Evolutionary conservation across 2,113 vertebrate genomes (phyloP).

Genomic region (Porphyrio hochstetteri): DNA sequence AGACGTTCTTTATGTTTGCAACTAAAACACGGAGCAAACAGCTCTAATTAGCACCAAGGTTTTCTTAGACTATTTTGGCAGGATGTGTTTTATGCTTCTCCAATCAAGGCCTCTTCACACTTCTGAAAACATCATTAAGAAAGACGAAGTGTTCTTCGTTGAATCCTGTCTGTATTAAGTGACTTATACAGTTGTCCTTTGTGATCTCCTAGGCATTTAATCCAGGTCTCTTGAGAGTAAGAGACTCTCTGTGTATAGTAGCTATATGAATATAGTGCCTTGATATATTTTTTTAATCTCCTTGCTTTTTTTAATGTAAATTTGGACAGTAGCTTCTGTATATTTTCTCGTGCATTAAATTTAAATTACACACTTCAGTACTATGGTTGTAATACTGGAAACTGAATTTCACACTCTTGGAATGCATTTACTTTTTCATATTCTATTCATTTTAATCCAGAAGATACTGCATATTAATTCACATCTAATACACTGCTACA

Average conservation of each 20-base stretch:
- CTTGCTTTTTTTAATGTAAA: background rate
- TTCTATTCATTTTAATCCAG: background rate
- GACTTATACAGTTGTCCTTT: constrained; percentile 1
- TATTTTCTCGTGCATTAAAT: constrained; percentile 4
- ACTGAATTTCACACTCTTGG: background rate
- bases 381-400: background rate
- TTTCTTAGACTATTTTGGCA: background rate
- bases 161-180: constrained; percentile 5
- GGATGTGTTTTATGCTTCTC: constrained; percentile 1
- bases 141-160: background rate
- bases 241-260: background rate
- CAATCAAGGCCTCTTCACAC: background rate
- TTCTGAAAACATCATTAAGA: constrained; percentile 36
- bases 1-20: background rate
- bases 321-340: background rate
- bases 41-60: background rate
- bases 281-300: background rate
- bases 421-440: background rate
- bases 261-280: background rate
- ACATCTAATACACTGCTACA: background rate
- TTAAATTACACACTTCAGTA: constrained; percentile 3
- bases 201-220: constrained; percentile 17
- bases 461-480: background rate
- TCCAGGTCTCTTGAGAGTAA: background rate
- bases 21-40: background rate